Evolutionary conservation across 2,797 vertebrate species (phyloP).

Genomic region (Phoebastria nigripes): DNA sequence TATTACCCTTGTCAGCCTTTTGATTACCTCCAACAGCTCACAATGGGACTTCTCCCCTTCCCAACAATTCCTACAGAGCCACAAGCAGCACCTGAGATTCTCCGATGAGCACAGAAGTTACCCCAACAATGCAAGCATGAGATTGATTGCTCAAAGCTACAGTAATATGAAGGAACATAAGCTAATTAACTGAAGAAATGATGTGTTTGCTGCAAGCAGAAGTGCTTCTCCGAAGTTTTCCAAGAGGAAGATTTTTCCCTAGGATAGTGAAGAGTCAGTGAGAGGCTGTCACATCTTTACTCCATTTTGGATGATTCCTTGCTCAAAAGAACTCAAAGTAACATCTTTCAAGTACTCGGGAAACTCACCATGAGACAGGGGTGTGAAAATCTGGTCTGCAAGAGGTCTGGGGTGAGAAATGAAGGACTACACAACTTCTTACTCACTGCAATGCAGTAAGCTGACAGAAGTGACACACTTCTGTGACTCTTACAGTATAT

Average conservation of each 20-base stretch:
- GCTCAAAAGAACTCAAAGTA: background rate
- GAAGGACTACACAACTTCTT: background rate
- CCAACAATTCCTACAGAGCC: background rate
- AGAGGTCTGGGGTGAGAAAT: background rate
- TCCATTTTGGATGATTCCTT: background rate
- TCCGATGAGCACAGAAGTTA: rapidly evolving
- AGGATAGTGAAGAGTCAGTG: background rate
- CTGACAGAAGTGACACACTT: background rate
- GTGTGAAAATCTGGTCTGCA: background rate
- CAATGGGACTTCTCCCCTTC: background rate
- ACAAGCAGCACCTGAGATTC: background rate
- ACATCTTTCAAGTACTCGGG: rapidly evolving
- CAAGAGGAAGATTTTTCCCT: background rate
- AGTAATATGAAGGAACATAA: background rate
- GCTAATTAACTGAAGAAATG: background rate
- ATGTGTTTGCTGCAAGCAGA: background rate
- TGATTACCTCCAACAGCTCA: background rate
- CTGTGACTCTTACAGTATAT: background rate
- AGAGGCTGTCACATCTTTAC: background rate
- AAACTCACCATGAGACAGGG: background rate
- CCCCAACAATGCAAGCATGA: background rate
- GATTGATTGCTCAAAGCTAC: background rate
- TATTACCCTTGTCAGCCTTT: background rate
- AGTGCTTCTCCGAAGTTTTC: background rate
- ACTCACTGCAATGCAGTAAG: background rate